Percentiles rank a stretch among this genome's conserved stretches.
Evolutionary conservation across 2,797 vertebrate species (phyloP).

Genomic region (Carcharodon carcharias): DNA sequence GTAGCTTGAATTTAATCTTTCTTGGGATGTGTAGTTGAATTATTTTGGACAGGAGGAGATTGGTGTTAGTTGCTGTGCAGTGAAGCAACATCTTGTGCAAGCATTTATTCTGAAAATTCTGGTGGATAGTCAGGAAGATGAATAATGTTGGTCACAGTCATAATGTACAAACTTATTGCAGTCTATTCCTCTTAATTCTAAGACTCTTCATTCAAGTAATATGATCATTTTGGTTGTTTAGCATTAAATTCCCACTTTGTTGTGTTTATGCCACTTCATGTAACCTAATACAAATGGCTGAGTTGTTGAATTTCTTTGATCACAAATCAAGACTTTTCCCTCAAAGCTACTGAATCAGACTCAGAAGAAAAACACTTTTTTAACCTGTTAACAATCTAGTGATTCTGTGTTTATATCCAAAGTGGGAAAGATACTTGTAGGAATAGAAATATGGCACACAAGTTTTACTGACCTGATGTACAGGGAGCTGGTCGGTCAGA

Average conservation of each 20-base stretch:
- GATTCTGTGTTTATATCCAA: too few species aligned
- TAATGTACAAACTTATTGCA: neutral
- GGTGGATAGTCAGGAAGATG: slow-evolving; percentile 8
- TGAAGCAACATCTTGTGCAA: neutral
- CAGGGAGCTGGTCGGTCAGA: neutral
- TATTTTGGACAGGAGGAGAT: neutral
- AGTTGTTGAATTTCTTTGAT: neutral
- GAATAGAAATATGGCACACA: neutral
- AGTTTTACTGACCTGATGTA: neutral
- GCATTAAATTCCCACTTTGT: neutral
- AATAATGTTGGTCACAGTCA: neutral
- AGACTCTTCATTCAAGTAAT: neutral
- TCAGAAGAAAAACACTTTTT: neutral
- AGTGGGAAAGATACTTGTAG: neutral
- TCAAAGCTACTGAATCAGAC: neutral
- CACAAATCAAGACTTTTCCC: neutral
- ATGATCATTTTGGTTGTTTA: neutral
- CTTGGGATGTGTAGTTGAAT: neutral
- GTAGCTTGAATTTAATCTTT: neutral
- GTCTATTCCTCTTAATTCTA: neutral
- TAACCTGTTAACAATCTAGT: neutral
- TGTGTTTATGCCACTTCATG: neutral
- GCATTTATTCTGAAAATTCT: neutral
- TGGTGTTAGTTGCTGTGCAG: neutral
- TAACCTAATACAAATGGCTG: neutral